Conservation (phyloP, 2,888 invertebrate species). For the Yponomeuta evonymella region DNA sequence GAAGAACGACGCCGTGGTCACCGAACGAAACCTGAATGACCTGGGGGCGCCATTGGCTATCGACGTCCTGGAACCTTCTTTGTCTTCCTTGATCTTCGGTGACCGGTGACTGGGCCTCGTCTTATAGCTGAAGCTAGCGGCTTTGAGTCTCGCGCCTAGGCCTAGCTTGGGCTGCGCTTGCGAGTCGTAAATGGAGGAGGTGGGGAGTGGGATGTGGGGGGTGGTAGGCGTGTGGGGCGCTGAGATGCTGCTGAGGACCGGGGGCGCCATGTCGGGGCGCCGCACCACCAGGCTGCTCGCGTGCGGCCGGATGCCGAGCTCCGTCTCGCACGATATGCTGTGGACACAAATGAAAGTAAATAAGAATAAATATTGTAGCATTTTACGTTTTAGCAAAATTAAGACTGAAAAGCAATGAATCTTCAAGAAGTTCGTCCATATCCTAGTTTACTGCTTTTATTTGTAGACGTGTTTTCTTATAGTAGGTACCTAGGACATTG, state of each 20-base stretch:
- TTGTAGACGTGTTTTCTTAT: no score
- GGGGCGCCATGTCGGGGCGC: slow-evolving; percentile 40
- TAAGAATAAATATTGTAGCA: no score
- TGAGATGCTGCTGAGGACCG: slow-evolving; percentile 39
- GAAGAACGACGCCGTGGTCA: slow-evolving; percentile 60
- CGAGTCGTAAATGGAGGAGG: not conserved
- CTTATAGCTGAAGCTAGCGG: slow-evolving; percentile 58
- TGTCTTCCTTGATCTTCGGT: slow-evolving; percentile 43
- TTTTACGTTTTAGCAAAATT: no score
- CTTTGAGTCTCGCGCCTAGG: slow-evolving; percentile 45
- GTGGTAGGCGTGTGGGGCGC: slow-evolving; percentile 68
- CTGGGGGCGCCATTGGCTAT: slow-evolving; percentile 31
- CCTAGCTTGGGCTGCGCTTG: slow-evolving; percentile 5
- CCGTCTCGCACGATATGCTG: slow-evolving; percentile 29
- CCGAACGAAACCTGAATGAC: slow-evolving; percentile 54
- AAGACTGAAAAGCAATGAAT: no score
- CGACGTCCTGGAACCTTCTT: slow-evolving; percentile 36
- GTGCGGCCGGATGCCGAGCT: slow-evolving; percentile 44
- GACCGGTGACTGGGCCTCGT: slow-evolving; percentile 50
- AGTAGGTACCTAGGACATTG: no score
- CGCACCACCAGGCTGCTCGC: slow-evolving; percentile 58
- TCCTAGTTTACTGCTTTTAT: no score
- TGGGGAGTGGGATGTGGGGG: slow-evolving; percentile 31
- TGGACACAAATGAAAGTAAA: not conserved
- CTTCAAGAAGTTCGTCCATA: no score